Evolutionary conservation across 1,140 invertebrate species (phyloP).

Genomic region (Pachyrhynchus sulphureomaculatus): DNA sequence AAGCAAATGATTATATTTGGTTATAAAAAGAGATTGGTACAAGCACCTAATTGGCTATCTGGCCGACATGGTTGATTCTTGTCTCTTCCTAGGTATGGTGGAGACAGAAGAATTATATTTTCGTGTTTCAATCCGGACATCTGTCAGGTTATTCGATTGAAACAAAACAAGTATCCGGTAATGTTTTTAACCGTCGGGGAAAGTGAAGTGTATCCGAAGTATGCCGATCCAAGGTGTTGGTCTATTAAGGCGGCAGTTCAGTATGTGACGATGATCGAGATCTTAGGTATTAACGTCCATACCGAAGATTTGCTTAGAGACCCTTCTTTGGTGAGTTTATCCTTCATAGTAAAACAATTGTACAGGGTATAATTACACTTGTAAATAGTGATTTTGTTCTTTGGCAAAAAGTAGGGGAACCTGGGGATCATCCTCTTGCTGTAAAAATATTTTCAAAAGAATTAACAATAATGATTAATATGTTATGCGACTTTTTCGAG

Average conservation of each 20-base stretch:
- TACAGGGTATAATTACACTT: too few relatives aligned
- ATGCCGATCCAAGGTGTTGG: conserved; percentile 80
- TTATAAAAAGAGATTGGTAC: too few relatives aligned
- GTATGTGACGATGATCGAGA: conserved; percentile 75
- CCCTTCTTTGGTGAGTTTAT: conserved; percentile 60
- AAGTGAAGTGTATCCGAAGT: conserved; percentile 76
- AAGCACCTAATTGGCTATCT: too few relatives aligned
- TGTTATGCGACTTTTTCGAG: too few relatives aligned
- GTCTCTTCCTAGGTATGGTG: conserved; percentile 65
- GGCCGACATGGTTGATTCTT: too few relatives aligned
- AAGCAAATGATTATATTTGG: too few relatives aligned
- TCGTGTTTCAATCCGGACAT: conserved; percentile 95
- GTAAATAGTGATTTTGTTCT: too few relatives aligned
- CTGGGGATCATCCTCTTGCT: too few relatives aligned
- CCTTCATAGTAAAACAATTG: too few relatives aligned
- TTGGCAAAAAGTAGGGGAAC: too few relatives aligned
- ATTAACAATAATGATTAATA: too few relatives aligned
- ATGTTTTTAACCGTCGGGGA: conserved; percentile 89
- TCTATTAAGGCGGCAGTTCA: conserved; percentile 78
- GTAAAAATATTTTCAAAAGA: too few relatives aligned
- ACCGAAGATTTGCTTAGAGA: conserved; percentile 88
- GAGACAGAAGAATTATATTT: conserved; percentile 80
- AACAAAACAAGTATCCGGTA: conserved; percentile 94
- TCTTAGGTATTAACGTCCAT: conserved; percentile 88
- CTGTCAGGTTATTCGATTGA: conserved; percentile 85